Conservation (phyloP, 2,113 vertebrate genomes). For the Dicaeum eximium region DNA sequence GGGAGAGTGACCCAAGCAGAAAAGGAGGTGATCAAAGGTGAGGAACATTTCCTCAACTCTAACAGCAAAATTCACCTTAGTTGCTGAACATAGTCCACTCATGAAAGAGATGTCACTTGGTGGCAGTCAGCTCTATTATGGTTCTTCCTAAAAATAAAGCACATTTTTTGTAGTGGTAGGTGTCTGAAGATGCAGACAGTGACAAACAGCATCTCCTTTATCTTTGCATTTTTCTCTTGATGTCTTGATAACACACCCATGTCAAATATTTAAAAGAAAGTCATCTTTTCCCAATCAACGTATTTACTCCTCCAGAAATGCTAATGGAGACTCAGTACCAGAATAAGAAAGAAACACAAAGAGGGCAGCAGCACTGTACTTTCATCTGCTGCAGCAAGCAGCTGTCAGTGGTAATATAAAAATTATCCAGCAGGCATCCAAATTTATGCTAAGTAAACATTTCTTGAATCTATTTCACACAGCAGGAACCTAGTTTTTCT, state of each 20-base stretch:
- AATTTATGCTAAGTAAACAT: conserved; percentile 22
- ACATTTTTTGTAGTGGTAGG: not conserved
- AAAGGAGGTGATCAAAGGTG: not conserved
- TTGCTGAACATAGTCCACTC: not conserved
- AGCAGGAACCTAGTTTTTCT: not conserved
- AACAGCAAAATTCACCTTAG: not conserved
- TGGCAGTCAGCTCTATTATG: not conserved
- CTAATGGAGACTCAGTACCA: not conserved
- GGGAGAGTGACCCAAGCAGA: not conserved
- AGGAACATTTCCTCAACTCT: not conserved
- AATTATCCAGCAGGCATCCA: not conserved
- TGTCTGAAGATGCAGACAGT: not conserved
- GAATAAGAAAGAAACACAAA: conserved; percentile 4
- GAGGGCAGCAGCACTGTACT: not conserved
- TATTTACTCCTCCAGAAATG: conserved; percentile 46
- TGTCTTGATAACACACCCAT: not conserved
- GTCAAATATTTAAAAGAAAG: conserved; percentile 24
- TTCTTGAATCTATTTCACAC: not conserved
- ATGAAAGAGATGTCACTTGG: not conserved
- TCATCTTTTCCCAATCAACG: not conserved
- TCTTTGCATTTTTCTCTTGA: conserved; percentile 26
- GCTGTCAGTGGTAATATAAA: not conserved
- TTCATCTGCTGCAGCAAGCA: conserved; percentile 31
- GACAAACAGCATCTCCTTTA: conserved; percentile 36
- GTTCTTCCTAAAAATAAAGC: conserved; percentile 52